A percentile compares a stretch with the other conserved stretches of the same genome.
Conservation (phyloP, 2,797 vertebrate species). For the Rhinogobio ventralis region DNA sequence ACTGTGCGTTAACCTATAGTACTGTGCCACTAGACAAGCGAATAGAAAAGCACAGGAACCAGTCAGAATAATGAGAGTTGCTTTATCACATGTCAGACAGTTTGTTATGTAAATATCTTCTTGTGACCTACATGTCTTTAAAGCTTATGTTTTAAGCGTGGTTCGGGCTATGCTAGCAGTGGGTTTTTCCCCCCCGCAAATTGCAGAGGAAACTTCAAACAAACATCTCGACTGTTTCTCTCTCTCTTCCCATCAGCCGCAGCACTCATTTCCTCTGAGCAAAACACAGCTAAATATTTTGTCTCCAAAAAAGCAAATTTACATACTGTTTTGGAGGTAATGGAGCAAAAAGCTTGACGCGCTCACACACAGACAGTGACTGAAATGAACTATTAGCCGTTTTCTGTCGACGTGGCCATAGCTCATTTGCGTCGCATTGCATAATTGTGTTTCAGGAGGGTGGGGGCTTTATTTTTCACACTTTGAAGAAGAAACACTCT, state of each 20-base stretch:
- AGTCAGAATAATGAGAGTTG: slow-evolving; percentile 50
- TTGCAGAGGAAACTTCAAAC: slow-evolving; percentile 65
- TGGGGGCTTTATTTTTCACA: slow-evolving; percentile 37
- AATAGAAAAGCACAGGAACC: slow-evolving; percentile 52
- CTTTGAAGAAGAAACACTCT: slow-evolving; percentile 41
- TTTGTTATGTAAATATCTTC: slow-evolving; percentile 54
- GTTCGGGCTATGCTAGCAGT: slow-evolving; percentile 43
- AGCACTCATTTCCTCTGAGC: slow-evolving; percentile 67
- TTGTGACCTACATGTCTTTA: slow-evolving; percentile 58
- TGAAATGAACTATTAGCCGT: slow-evolving; percentile 63
- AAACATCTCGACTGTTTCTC: slow-evolving; percentile 51
- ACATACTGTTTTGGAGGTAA: slow-evolving; percentile 59
- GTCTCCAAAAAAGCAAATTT: slow-evolving; percentile 66
- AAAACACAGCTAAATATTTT: slow-evolving; percentile 65
- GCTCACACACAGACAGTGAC: slow-evolving; percentile 58
- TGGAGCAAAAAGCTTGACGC: slow-evolving; percentile 58
- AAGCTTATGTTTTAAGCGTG: slow-evolving; percentile 55
- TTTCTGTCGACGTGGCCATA: slow-evolving; percentile 60
- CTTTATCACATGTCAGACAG: slow-evolving; percentile 42
- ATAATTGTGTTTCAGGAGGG: slow-evolving; percentile 50
- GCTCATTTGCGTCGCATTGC: slow-evolving; percentile 57
- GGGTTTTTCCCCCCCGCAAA: slow-evolving; percentile 40
- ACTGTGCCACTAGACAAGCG: slow-evolving; percentile 44
- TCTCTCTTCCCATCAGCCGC: slow-evolving; percentile 47
- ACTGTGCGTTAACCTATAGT: neutral